These are phyloP conservation scores for Etheostoma spectabile DNA, from an alignment of 2,113 vertebrate genomes.

Conservation along the genomic window DNA sequence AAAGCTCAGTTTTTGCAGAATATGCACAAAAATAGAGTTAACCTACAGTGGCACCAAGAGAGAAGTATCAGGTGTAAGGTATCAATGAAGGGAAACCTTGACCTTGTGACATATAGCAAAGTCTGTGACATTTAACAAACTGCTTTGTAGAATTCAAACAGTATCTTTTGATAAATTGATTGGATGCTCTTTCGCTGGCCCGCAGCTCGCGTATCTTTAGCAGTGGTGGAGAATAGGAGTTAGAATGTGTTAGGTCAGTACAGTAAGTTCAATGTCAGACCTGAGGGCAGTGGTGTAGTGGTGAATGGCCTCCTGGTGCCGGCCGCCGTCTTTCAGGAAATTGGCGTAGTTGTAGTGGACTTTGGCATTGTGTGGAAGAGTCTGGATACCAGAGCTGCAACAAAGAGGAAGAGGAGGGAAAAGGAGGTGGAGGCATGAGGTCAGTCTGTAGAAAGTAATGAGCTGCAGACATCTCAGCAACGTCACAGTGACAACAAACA, in stretches of 20 bases:
- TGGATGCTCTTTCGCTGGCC: no score
- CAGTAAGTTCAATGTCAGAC: conserved; percentile 43
- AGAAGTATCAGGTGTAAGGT: no score
- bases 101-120: neutral
- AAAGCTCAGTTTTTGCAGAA: neutral
- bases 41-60: no score
- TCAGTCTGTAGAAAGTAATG: neutral
- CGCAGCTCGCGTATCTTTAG: no score
- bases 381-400: conserved; percentile 94
- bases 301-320: conserved; percentile 89
- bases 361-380: conserved; percentile 97
- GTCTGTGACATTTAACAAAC: neutral
- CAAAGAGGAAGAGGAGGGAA: conserved; percentile 6
- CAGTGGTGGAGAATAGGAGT: no score
- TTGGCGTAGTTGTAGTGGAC: conserved; percentile 99
- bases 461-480: neutral
- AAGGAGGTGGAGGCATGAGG: neutral
- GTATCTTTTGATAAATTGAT: no score
- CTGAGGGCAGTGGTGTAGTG: conserved; percentile 93
- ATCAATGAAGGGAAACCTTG: neutral
- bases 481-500: no score
- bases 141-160: neutral
- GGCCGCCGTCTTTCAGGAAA: conserved; percentile 94
- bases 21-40: no score
- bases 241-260: neutral